Base-by-base conservation (phyloP, 1,140 invertebrate species). In the Bombus polaris region DNA sequence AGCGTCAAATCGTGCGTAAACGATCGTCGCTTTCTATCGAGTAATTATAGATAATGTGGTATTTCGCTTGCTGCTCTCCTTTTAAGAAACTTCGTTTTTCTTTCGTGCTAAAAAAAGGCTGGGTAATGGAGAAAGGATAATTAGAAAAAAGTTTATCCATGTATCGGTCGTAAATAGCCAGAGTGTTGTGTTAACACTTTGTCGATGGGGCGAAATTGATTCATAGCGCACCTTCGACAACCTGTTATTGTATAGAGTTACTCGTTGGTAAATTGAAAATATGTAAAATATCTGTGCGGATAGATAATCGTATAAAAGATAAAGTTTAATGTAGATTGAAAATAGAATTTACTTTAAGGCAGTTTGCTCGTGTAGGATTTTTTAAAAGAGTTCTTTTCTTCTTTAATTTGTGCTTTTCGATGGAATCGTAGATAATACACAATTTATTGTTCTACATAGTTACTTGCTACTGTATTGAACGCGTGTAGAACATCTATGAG, bases 1-100 rank as follows among this genome's bases (percentile, higher is more conserved):
- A 59, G 10, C 39, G 66, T 79, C n/a, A 84, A 84, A 84, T 76
- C 75, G 83, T 35, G 75, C 83, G 66, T 84, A 59, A 85, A 80
- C 42, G 78, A 59, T 80, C 68, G 57, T 79, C 76, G 76, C 66
- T 84, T 84, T 84, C 83, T 39, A 84, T 44, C 75, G 37, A n/a
- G 32, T 72, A 79, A 84, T 84, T 79, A 84, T 84, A 78, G 76
- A 35, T 47, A 57, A 76, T n/a, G 37, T 22, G 28, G 32, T 65
- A 39, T 53, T 68, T 75, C 71, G 39, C 79, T 44, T 13, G 57
- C 35, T 53, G 53, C 66, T 83, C 73, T 70, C 62, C 66, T 76
- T 57, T 35, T n/a, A 25, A 18, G 62, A 28, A 35, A 79, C 42
- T 35, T 66, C 57, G 18, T 39, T 62, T 35, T 39, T 22, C 25